Evolutionary conservation across 37 sponge, comb jelly and placozoan species (phyloP).

Genomic region (Geodia barretti): DNA sequence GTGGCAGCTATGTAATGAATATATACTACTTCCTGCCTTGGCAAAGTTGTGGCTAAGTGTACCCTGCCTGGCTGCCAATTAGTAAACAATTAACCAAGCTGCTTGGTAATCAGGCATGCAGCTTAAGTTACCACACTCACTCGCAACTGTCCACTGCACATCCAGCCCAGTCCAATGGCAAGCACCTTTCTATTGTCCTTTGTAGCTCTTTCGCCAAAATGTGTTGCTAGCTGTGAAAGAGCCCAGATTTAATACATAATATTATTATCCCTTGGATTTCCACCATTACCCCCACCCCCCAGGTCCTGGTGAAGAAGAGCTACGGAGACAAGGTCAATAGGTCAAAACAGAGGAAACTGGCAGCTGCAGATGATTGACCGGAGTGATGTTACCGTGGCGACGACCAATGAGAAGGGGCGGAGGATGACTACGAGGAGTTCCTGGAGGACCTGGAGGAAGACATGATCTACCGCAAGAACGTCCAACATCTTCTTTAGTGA

Average conservation of each 20-base stretch:
- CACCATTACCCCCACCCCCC: constrained; percentile 1
- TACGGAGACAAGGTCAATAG: constrained; percentile 89
- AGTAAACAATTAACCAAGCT: background rate
- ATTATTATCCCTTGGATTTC: too few relatives aligned
- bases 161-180: too few relatives aligned
- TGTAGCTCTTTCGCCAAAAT: too few relatives aligned
- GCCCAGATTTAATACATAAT: too few relatives aligned
- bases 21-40: too few relatives aligned
- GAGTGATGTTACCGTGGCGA: constrained; percentile 28
- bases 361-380: constrained; percentile 75
- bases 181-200: too few relatives aligned
- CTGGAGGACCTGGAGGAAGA: constrained; percentile 94
- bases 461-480: constrained; percentile 61
- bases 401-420: constrained; percentile 13
- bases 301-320: constrained; percentile 93
- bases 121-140: background rate
- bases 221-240: too few relatives aligned
- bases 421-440: constrained; percentile 84
- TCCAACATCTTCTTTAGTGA: constrained; percentile 89
- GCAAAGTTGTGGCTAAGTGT: too few relatives aligned
- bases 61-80: too few relatives aligned
- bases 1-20: too few relatives aligned
- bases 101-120: background rate
- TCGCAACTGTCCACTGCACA: background rate
- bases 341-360: constrained; percentile 85